These are phyloP conservation scores for Galemys pyrenaicus DNA, from an alignment of 2,113 vertebrate species.

Conservation along the genomic window DNA sequence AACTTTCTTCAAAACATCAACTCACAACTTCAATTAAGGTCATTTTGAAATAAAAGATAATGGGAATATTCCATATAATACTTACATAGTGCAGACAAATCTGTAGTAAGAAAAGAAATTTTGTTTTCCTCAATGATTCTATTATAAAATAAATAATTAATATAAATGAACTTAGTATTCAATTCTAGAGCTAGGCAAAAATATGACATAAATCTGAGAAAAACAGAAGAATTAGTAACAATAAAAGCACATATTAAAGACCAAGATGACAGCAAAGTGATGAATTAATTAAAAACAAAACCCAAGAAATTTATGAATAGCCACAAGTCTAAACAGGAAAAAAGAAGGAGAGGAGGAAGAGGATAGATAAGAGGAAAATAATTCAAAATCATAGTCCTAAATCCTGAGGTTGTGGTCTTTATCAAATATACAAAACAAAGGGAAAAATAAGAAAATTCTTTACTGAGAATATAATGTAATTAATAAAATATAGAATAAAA, in stretches of 20 bases:
- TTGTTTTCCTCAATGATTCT: not conserved
- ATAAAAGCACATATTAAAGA: not conserved
- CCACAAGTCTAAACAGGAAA: not conserved
- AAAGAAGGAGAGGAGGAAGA: not conserved
- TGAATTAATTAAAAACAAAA: constrained; percentile 30
- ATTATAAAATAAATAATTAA: constrained; percentile 23
- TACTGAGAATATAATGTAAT: not conserved
- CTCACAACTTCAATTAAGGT: constrained; percentile 5
- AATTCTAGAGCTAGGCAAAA: not conserved
- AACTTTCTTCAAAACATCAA: not conserved
- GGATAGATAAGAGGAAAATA: not conserved
- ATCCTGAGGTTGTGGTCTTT: not conserved
- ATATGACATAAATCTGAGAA: constrained; percentile 4
- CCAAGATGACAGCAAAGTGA: not conserved
- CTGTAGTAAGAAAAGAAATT: not conserved
- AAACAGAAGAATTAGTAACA: not conserved
- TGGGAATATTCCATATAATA: not conserved
- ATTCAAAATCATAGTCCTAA: not conserved
- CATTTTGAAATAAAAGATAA: constrained; percentile 30
- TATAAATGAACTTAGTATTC: constrained; percentile 35
- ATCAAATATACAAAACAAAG: not conserved
- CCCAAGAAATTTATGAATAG: constrained; percentile 16
- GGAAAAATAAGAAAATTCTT: not conserved
- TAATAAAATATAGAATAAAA: not conserved
- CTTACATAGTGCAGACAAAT: not conserved